These are phyloP conservation scores for Pollimyrus isidori DNA, from an alignment of 2,113 vertebrate species.

Conservation along the genomic window DNA sequence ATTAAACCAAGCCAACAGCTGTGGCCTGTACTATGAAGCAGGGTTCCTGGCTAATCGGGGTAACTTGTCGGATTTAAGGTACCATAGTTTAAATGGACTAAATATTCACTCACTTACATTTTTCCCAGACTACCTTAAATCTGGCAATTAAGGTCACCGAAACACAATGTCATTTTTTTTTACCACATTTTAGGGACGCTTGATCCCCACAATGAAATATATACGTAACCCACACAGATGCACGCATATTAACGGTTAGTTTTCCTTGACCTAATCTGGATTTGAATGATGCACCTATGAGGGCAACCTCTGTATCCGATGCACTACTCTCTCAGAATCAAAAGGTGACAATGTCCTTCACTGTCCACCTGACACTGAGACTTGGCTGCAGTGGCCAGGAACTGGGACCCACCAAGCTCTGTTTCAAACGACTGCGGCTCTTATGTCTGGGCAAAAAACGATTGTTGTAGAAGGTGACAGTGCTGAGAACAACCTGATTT, in stretches of 20 bases:
- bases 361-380: neutral
- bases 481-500: conserved; percentile 19
- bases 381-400: neutral
- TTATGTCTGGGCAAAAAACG: neutral
- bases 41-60: no score
- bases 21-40: no score
- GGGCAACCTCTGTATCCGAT: neutral
- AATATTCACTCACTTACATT: no score
- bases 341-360: neutral
- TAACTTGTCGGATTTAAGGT: no score
- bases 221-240: neutral
- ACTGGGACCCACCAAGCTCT: neutral
- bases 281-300: neutral
- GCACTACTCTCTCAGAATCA: neutral
- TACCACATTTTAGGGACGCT: neutral
- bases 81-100: no score
- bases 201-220: neutral
- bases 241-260: neutral
- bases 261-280: neutral
- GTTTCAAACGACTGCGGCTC: neutral
- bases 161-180: neutral
- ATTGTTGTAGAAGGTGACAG: conserved; percentile 4
- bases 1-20: neutral
- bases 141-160: no score
- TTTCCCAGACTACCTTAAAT: no score